phyloP scores from a whole-genome alignment of 92 coral and sea anemone species.

The Bergia sp. region DNA sequence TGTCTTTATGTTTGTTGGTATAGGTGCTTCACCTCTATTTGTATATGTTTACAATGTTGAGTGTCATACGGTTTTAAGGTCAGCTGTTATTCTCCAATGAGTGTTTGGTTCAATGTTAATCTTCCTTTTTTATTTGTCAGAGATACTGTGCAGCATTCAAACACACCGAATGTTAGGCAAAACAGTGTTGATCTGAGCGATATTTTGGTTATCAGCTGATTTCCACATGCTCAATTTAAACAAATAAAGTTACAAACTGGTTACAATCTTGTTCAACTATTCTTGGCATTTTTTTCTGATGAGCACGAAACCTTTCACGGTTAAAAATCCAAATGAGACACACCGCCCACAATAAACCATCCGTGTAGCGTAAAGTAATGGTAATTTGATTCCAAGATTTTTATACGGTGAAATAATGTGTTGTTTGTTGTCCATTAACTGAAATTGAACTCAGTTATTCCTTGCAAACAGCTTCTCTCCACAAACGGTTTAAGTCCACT shows the following conservation, averaged over 20 bases:
- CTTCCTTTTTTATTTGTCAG: not conserved
- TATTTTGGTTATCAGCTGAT: not conserved
- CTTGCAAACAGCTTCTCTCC: not conserved
- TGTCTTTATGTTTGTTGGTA: too few relatives aligned
- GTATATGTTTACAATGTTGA: not conserved
- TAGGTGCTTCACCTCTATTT: not conserved
- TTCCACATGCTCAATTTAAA: not conserved
- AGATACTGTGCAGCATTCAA: not conserved
- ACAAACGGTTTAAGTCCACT: not conserved
- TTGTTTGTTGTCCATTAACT: not conserved
- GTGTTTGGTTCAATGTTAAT: not conserved
- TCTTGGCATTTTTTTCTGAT: not conserved
- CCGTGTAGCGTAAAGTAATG: constrained; percentile 36
- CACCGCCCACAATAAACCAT: constrained; percentile 9
- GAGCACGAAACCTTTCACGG: not conserved
- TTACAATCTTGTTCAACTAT: not conserved
- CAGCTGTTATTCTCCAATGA: not conserved
- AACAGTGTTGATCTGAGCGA: not conserved
- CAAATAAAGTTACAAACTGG: not conserved
- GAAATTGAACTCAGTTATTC: not conserved
- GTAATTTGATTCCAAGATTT: constrained; percentile 6
- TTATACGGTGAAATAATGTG: constrained; percentile 41
- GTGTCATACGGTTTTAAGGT: not conserved
- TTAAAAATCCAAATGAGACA: not conserved
- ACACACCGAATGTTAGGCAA: not conserved